Evolutionary conservation across 1,140 invertebrate species (phyloP).

Genomic region (Zaprionus gabonicus): DNA sequence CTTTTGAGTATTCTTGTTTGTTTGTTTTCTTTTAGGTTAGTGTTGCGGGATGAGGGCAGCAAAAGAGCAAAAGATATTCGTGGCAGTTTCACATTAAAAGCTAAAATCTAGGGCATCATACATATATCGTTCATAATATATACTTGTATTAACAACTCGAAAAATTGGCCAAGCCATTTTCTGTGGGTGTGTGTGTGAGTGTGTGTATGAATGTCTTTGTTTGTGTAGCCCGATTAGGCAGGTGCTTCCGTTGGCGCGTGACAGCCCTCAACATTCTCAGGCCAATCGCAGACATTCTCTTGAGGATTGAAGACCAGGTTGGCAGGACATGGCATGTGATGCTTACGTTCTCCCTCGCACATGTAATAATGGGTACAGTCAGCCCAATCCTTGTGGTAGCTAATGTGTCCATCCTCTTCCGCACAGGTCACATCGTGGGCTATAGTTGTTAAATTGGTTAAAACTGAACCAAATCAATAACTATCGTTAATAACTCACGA

Average conservation of each 20-base stretch:
- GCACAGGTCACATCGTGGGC: constrained; percentile 95
- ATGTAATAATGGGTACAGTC: constrained; percentile 98
- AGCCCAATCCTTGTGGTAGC: constrained; percentile 94
- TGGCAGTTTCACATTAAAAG: constrained; percentile 64
- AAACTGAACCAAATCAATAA: too few relatives aligned
- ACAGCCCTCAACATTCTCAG: constrained; percentile 96
- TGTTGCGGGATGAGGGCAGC: constrained; percentile 29
- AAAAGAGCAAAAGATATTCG: constrained; percentile 53
- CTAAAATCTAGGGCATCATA: constrained; percentile 67
- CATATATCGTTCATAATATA: constrained; percentile 23
- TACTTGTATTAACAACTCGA: constrained; percentile 67
- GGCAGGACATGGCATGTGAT: constrained; percentile 98
- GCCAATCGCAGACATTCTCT: constrained; percentile 98
- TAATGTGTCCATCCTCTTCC: constrained; percentile 97
- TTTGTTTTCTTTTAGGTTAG: constrained; percentile 43
- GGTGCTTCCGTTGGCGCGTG: constrained; percentile 92
- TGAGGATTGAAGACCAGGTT: constrained; percentile 97
- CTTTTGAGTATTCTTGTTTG: constrained; percentile 58
- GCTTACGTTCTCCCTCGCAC: constrained; percentile 97
- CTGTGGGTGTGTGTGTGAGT: not conserved
- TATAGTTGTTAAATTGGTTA: constrained; percentile 79
- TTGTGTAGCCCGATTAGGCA: constrained; percentile 51
- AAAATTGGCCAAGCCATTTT: constrained; percentile 8
- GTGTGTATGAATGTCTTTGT: not conserved
- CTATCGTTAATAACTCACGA: constrained; percentile 87